These are phyloP conservation scores for Nematolebias whitei DNA, from an alignment of 2,113 vertebrate species.

Conservation along the genomic window DNA sequence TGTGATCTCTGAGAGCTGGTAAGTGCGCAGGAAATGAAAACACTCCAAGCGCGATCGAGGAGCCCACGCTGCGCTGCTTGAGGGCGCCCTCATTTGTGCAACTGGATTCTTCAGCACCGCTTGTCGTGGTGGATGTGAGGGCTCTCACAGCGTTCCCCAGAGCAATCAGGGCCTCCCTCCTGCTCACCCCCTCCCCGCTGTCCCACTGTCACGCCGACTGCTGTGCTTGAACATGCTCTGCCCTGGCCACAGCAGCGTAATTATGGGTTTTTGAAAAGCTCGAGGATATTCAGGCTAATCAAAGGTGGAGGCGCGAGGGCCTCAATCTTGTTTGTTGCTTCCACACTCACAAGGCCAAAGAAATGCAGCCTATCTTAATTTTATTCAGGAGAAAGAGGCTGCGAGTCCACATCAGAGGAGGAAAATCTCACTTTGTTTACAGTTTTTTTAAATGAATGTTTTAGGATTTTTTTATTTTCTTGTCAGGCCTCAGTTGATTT, in stretches of 20 bases:
- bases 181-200: neutral
- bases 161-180: slow-evolving; percentile 47
- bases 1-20: slow-evolving; percentile 63
- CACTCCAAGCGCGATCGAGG: slow-evolving; percentile 41
- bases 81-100: slow-evolving; percentile 61
- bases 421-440: slow-evolving; percentile 5
- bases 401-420: slow-evolving; percentile 1
- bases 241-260: slow-evolving; percentile 23
- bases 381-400: neutral
- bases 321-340: slow-evolving; percentile 38
- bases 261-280: slow-evolving; percentile 46
- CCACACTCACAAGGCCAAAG: neutral
- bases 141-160: slow-evolving; percentile 50
- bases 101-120: slow-evolving; percentile 42
- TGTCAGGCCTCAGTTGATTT: neutral
- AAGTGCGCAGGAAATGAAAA: slow-evolving; percentile 53
- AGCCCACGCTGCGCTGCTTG: slow-evolving; percentile 56
- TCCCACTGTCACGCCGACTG: slow-evolving; percentile 37
- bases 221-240: slow-evolving; percentile 32
- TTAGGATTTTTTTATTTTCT: neutral
- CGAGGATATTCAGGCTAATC: slow-evolving; percentile 42
- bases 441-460: neutral
- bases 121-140: slow-evolving; percentile 33
- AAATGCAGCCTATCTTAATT: neutral
- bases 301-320: slow-evolving; percentile 34